Conservation (phyloP, 2,888 invertebrate species). For the Blomia tropicalis region DNA sequence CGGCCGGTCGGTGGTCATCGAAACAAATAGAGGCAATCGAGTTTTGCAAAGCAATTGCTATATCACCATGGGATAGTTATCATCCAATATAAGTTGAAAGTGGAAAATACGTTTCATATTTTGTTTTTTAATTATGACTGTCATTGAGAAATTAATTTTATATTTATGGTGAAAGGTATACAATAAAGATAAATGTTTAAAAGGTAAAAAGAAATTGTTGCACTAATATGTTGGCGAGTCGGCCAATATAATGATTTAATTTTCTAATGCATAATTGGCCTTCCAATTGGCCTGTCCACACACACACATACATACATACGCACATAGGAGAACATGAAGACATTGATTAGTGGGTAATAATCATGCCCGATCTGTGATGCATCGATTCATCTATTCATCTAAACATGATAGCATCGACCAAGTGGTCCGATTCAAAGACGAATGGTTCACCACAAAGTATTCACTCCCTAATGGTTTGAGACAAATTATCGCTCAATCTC, state of each 20-base stretch:
- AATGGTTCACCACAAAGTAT: neutral
- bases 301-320: too few species aligned
- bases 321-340: too few species aligned
- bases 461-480: slow-evolving; percentile 6
- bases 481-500: slow-evolving; percentile 13
- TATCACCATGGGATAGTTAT: too few species aligned
- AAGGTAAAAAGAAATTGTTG: neutral
- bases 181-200: neutral
- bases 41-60: too few species aligned
- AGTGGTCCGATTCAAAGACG: neutral
- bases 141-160: slow-evolving; percentile 7
- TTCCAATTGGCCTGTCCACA: neutral
- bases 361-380: neutral
- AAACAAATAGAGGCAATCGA: too few species aligned
- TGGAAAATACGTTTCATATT: too few species aligned
- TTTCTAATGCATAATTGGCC: neutral
- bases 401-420: neutral
- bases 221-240: too few species aligned
- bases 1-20: too few species aligned
- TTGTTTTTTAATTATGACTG: slow-evolving; percentile 5
- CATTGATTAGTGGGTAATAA: slow-evolving; percentile 9
- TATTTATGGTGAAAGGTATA: slow-evolving; percentile 1
- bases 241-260: slow-evolving; percentile 9
- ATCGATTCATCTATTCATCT: neutral
- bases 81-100: too few species aligned